Base-by-base conservation (phyloP, 35 echinoderm and acorn worm species). In the Holothuria glaberrima region DNA sequence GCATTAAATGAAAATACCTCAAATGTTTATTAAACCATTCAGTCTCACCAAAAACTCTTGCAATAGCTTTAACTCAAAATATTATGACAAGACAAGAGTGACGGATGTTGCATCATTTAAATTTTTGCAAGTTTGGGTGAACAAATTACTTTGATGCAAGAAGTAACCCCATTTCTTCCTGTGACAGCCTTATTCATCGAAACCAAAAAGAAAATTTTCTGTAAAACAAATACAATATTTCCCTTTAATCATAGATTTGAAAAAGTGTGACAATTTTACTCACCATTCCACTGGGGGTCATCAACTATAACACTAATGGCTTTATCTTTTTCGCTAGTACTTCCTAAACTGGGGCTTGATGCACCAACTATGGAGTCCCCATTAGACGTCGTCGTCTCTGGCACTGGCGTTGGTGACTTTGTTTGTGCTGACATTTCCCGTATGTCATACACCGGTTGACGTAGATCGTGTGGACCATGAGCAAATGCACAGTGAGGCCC, bases 401-500 rank as follows among this genome's bases (percentile, higher is more conserved):
- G 45, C 13, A 86, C 38, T 67, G 81, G 86, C 25, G 90, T n/a
- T 18, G 72, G 92, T 16, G 88, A 58, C 17, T 94, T 83, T 30
- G 91, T 91, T 71, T 90, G 93, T 19, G 93, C 90, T 24, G 87
- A 70, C 50, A 98, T 87, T 83, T 98, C 93, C 3, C 93, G 80
- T 18, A 95, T 91, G 88, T 98, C 96, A 74, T 98, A 98, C 59
- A 98, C 93, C 0, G 96, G 96, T 86, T 94, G 96, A 56, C 96
- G 90, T 45, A 98, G 86, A 71, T 93, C 93, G 69, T 94, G 93
- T 0, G 93, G 96, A 27, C 96, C 96, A 86, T 98, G 96, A 21
- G 96, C 96, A 91, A 98, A 98, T 66, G 96, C 93, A 78, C 96
- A 98, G 69, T 98, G 96, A 17, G 96, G 96, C 5, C 96, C 96